Base-by-base conservation (phyloP, 2,888 invertebrate species). In the Ormyrus thymus region DNA sequence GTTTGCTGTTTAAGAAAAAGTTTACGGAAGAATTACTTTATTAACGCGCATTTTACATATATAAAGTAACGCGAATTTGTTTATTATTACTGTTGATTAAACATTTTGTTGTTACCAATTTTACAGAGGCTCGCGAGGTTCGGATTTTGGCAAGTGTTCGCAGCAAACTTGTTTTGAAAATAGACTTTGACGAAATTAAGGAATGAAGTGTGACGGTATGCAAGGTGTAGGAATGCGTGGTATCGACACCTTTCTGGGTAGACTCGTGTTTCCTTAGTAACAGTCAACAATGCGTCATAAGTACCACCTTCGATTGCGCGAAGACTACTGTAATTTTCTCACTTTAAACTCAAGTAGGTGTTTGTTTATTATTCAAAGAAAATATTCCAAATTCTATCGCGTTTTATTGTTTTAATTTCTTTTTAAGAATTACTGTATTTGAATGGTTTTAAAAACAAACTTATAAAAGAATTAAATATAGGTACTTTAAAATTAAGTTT, bases 261-360 rank as follows among this genome's bases (percentile, higher is more conserved):
- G 68, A 64, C 83, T 4, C 68, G 62, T 56, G 89, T 89, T 87
- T 82, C 89, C 89, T 84, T 88, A 86, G 89, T 85, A 87, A 90
- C 89, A 84, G 84, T 86, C 86, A 89, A 89, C 87, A 89, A 86
- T 85, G 83, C 86, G 85, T 83, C 78, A 61, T 56, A 70, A 59
- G 53, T 78, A 48, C 62, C 66, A 77, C 75, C 53, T 69, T 45
- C 46, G 50, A 64, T 69, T 13, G 64, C 68, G 55, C 71, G 55
- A 3, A 29, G 11, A 13, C 6, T 8, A 9, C n/a, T 15, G 11
- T 56, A 15, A 69, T 58, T 80, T 64, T 73, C 62, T 61, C 65
- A 65, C 64, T 70, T 61, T 50, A 6, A 56, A 50, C 11, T 45
- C 13, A 29, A 29, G 4, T 29, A 29, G 29, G 29, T 29, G 29